A percentile compares a stretch with the other conserved stretches of the same genome.
Evolutionary conservation across 2,113 vertebrate species (phyloP).

Genomic region (Rhipidura dahli): DNA sequence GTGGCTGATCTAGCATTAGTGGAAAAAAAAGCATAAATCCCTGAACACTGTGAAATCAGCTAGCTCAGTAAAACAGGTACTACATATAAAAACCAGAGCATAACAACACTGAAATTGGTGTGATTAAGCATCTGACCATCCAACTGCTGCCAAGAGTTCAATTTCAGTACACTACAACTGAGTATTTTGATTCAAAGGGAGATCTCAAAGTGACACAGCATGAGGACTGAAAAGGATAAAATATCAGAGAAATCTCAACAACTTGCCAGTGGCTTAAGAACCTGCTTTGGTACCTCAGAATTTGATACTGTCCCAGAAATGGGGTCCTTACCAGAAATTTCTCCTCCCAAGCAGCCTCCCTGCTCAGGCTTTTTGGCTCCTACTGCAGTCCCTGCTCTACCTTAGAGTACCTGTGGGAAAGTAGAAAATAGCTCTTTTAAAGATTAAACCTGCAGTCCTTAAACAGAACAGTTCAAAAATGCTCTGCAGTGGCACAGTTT

Average conservation of each 20-base stretch:
- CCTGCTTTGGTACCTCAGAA: not conserved
- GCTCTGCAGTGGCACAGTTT: rapidly evolving
- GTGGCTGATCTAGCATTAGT: not conserved
- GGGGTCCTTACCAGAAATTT: not conserved
- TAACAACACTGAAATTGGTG: not conserved
- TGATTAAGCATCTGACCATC: not conserved
- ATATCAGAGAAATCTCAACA: not conserved
- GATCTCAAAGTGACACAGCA: not conserved
- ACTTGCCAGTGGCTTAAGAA: not conserved
- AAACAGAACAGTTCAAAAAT: not conserved
- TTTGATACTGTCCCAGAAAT: not conserved
- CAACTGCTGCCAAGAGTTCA: not conserved
- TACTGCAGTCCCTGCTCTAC: not conserved
- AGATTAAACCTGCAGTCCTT: not conserved
- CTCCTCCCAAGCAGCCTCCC: not conserved
- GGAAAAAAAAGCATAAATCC: not conserved
- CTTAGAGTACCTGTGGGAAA: not conserved
- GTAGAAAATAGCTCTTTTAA: not conserved
- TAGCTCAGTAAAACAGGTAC: not conserved
- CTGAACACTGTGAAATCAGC: not conserved
- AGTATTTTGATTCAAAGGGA: not conserved
- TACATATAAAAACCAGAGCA: not conserved
- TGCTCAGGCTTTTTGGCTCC: not conserved
- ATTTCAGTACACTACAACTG: rapidly evolving
- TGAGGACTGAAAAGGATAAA: not conserved